phyloP scores from a whole-genome alignment of 2,888 invertebrate genomes.

The Dexiosoma caninum region DNA sequence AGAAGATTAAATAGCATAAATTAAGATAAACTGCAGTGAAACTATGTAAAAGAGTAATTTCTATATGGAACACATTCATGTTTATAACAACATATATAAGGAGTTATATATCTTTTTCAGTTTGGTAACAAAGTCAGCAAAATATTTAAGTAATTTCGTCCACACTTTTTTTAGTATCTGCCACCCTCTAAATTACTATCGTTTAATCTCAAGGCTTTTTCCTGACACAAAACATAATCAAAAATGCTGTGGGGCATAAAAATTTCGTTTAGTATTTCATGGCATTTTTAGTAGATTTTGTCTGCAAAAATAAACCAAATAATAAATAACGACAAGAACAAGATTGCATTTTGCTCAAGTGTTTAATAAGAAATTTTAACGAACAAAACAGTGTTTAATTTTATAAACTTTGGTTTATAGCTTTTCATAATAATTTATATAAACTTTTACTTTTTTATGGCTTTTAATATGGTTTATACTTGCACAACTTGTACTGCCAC shows the following conservation, averaged over 20 bases:
- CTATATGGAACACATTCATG: too few species aligned
- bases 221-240: too few species aligned
- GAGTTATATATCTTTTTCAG: too few species aligned
- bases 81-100: too few species aligned
- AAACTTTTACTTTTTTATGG: conserved; percentile 52
- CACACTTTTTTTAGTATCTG: neutral
- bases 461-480: conserved; percentile 29
- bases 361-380: neutral
- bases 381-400: conserved; percentile 18
- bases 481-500: neutral
- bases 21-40: too few species aligned
- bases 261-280: neutral
- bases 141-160: too few species aligned
- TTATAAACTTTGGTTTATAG: conserved; percentile 54
- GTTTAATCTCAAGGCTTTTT: neutral
- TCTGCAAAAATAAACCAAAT: neutral
- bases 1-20: too few species aligned
- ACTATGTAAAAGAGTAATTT: too few species aligned
- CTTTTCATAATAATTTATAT: conserved; percentile 42
- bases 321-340: neutral
- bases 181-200: neutral
- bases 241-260: neutral
- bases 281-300: neutral
- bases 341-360: neutral
- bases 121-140: too few species aligned